phyloP scores from a whole-genome alignment of 2,888 invertebrate species.

The Cinara cedri region DNA sequence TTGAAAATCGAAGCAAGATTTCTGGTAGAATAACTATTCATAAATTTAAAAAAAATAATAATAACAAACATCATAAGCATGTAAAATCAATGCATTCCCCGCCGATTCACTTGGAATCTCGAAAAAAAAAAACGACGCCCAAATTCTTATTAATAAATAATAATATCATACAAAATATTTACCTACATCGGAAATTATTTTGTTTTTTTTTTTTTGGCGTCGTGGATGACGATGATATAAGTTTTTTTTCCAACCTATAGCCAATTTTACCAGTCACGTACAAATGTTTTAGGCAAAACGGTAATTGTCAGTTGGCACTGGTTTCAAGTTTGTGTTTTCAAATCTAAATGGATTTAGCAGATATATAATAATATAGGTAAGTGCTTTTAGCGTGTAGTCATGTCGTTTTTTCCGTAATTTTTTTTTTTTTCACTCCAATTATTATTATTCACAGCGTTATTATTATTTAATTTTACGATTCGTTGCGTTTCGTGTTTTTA shows the following conservation, averaged over 20 bases:
- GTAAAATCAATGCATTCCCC: too few relatives aligned
- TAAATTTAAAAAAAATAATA: too few relatives aligned
- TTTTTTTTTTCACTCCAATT: not conserved
- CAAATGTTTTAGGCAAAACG: constrained; percentile 28
- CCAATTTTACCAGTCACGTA: constrained; percentile 25
- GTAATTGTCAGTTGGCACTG: constrained; percentile 48
- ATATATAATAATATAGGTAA: too few relatives aligned
- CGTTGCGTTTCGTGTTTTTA: not conserved
- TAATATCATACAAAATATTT: too few relatives aligned
- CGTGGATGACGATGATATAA: not conserved
- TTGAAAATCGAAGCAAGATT: too few relatives aligned
- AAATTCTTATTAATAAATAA: too few relatives aligned
- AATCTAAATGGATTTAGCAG: constrained; percentile 34
- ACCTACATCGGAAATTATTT: constrained; percentile 14
- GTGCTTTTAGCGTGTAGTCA: not conserved
- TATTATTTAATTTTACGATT: not conserved
- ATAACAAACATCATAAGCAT: too few relatives aligned
- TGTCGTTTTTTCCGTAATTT: constrained; percentile 1
- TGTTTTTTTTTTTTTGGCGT: constrained; percentile 27
- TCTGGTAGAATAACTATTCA: too few relatives aligned
- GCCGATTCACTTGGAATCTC: too few relatives aligned
- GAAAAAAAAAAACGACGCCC: too few relatives aligned
- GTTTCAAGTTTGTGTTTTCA: not conserved
- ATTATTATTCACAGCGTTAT: not conserved
- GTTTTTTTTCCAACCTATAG: constrained; percentile 39